A percentile compares a stretch with the other conserved stretches of the same genome.
These are phyloP conservation scores for Saccopteryx leptura DNA, from an alignment of 2,113 vertebrate genomes.

Conservation along the genomic window DNA sequence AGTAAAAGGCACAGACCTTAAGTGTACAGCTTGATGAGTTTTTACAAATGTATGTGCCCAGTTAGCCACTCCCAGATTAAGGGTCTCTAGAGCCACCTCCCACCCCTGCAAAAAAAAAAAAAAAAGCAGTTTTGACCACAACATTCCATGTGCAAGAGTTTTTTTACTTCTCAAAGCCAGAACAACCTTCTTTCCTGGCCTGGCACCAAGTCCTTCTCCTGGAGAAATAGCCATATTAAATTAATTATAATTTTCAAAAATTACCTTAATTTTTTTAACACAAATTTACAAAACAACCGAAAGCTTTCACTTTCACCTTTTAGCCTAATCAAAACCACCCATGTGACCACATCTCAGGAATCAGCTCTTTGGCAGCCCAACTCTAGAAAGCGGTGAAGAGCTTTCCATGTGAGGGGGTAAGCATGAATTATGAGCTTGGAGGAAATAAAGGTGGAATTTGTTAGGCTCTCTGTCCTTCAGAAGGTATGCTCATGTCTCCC, in stretches of 20 bases:
- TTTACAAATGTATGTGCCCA: not conserved
- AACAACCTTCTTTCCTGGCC: not conserved
- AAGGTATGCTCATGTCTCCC: not conserved
- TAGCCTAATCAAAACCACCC: not conserved
- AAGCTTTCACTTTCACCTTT: not conserved
- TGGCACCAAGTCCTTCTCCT: not conserved
- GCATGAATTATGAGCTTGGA: not conserved
- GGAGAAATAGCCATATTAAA: not conserved
- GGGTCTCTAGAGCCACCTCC: not conserved
- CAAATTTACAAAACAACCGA: not conserved
- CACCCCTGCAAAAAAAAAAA: not conserved
- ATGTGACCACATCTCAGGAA: not conserved
- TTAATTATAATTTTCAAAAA: not conserved
- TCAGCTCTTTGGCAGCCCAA: not conserved
- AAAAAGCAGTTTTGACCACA: not conserved
- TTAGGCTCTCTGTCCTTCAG: not conserved
- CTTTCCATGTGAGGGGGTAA: not conserved
- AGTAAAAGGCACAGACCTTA: not conserved
- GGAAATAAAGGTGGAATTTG: not conserved
- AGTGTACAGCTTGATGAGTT: not conserved
- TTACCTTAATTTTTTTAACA: slow-evolving; percentile 47
- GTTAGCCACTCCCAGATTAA: not conserved
- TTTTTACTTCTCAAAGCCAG: slow-evolving; percentile 15
- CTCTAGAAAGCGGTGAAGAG: slow-evolving; percentile 7
- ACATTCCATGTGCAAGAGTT: not conserved